Conservation (phyloP, 2,888 invertebrate species). For the Meliscaeva auricollis region DNA sequence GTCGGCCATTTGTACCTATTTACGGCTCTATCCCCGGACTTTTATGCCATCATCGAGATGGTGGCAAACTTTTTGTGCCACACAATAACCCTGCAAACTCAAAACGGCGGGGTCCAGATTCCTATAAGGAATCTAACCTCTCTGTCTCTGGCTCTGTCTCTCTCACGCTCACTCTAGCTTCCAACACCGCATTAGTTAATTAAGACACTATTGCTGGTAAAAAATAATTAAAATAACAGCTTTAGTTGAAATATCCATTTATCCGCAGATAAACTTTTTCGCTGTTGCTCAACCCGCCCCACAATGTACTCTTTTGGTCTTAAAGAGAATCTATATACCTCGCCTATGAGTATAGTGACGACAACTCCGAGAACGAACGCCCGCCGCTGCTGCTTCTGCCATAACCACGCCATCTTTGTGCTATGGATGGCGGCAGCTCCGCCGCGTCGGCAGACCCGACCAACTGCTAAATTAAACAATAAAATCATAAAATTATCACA, state of each 20-base stretch:
- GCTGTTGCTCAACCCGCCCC: slow-evolving; percentile 32
- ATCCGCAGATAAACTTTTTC: slow-evolving; percentile 74
- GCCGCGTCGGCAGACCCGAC: slow-evolving; percentile 14
- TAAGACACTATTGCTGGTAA: slow-evolving; percentile 75
- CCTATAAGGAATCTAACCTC: not conserved
- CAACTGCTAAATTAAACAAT: slow-evolving; percentile 73
- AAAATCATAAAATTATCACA: slow-evolving; percentile 76
- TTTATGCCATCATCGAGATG: not conserved
- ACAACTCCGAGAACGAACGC: not conserved
- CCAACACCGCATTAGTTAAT: slow-evolving; percentile 70
- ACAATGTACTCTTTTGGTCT: slow-evolving; percentile 2
- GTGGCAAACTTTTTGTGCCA: slow-evolving; percentile 43
- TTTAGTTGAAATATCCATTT: slow-evolving; percentile 75
- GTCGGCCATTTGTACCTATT: slow-evolving; percentile 59
- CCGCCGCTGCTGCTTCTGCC: not conserved
- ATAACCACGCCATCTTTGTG: slow-evolving; percentile 1
- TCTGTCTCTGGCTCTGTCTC: not conserved
- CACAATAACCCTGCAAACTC: slow-evolving; percentile 18
- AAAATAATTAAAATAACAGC: slow-evolving; percentile 76
- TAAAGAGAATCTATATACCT: not conserved
- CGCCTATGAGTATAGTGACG: not conserved
- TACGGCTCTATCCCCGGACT: slow-evolving; percentile 9
- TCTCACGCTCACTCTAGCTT: not conserved
- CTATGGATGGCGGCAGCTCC: not conserved
- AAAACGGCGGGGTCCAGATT: slow-evolving; percentile 41